Evolutionary conservation across 1,140 invertebrate genomes (phyloP).

Genomic region (Schlechtendalia chinensis): DNA sequence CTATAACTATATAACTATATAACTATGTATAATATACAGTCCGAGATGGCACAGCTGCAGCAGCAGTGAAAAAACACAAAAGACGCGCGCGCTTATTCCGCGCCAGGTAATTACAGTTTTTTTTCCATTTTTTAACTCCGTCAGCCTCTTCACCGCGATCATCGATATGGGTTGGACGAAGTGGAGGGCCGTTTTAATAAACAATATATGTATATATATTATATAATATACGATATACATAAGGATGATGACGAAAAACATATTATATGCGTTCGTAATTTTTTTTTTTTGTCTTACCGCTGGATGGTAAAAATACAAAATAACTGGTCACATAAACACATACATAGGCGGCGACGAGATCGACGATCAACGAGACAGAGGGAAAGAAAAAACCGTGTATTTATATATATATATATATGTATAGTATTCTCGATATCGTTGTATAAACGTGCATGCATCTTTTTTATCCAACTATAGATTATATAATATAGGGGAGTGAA

Average conservation of each 20-base stretch:
- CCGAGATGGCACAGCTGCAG: not conserved
- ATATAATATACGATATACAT: no score
- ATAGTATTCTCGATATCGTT: no score
- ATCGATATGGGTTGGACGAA: not conserved
- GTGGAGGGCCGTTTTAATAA: not conserved
- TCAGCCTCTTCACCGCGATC: not conserved
- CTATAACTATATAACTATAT: not conserved
- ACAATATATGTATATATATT: not conserved
- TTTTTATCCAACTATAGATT: no score
- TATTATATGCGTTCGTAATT: not conserved
- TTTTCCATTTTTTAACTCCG: not conserved
- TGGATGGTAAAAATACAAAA: no score
- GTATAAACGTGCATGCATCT: no score
- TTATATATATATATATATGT: no score
- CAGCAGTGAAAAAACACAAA: not conserved
- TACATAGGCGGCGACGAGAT: no score
- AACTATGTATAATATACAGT: not conserved
- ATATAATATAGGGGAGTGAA: no score
- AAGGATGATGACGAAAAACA: not conserved
- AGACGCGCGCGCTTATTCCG: slow-evolving; percentile 1
- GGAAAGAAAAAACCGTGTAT: no score
- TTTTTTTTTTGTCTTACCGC: not conserved
- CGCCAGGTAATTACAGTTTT: slow-evolving; percentile 11
- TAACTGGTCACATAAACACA: no score
- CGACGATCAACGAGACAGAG: no score